Percentiles rank a stretch among this genome's conserved stretches.
phyloP scores from a whole-genome alignment of 2,113 vertebrate species.

The Oceanites oceanicus region DNA sequence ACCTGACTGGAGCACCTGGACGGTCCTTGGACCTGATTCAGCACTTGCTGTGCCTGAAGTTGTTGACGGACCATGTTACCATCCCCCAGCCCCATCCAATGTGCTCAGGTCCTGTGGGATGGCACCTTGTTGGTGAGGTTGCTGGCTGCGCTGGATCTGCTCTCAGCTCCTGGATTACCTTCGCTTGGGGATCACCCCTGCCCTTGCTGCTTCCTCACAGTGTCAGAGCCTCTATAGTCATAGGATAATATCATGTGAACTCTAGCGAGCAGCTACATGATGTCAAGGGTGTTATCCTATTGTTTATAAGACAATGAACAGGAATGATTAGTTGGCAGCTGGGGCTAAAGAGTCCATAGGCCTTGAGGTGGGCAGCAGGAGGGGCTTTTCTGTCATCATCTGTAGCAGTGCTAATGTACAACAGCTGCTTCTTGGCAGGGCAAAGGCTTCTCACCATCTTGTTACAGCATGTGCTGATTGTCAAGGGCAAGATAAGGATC shows the following conservation, averaged over 20 bases:
- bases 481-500: background rate
- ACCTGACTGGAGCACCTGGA: background rate
- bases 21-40: background rate
- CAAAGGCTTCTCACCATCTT: background rate
- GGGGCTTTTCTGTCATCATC: background rate
- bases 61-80: background rate
- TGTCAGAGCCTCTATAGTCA: background rate
- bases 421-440: background rate
- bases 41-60: background rate
- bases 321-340: background rate
- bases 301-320: background rate
- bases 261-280: background rate
- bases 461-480: background rate
- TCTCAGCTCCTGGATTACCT: background rate
- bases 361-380: background rate
- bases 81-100: no score
- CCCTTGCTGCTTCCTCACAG: background rate
- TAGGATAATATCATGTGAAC: background rate
- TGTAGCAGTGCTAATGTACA: background rate
- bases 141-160: background rate
- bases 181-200: background rate
- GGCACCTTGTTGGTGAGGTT: background rate
- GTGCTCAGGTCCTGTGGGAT: background rate
- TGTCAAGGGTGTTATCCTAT: background rate
- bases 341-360: background rate